Base-by-base conservation (phyloP, 2,888 invertebrate genomes). In the Sphecodes monilicornis region DNA sequence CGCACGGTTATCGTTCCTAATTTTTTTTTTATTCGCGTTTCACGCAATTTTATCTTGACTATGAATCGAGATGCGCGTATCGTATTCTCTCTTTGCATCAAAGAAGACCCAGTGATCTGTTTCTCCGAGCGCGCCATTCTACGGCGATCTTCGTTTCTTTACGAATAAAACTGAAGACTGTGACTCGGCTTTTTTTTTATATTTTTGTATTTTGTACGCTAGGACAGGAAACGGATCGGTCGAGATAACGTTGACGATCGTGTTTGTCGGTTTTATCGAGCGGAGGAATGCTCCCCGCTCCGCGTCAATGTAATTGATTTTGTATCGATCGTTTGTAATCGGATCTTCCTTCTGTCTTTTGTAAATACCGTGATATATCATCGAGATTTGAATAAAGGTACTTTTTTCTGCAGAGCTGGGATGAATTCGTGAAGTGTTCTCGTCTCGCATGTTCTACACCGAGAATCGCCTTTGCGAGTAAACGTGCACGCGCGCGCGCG, bases 331-430 rank as follows among this genome's bases (percentile, higher is more conserved):
- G 50, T 39, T 54, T 82, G 84, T 77, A 77, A 84, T 54, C 43
- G 22, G 43, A 84, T 39, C 71, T 70, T 77, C 50, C 16, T n/a
- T 29, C 36, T 74, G 73, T 83, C 50, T 41, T 22, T 41, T 84
- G 84, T 84, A 82, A 77, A 64, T 66, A 77, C 22, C 83, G 83
- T 74, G 32, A 60, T n/a, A n/a, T 11, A 82, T 78, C 43, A 72
- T 77, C 70, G 32, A 46, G 73, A 60, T 60, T 36, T 78, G 13
- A 84, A 84, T 84, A 84, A 84, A 84, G 84, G 22, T 46, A 70
- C 29, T 3, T 78, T 74, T n/a, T 82, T 69, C n/a, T 77, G 73
- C 74, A 84, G 32, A 46, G 54, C 69, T 60, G 73, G 29, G 8
- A 82, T 80, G 64, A 71, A 60, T 70, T 39, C 64, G 46, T 36